These are phyloP conservation scores for Platycercus adscitus DNA, from an alignment of 2,113 vertebrate genomes.

Conservation along the genomic window DNA sequence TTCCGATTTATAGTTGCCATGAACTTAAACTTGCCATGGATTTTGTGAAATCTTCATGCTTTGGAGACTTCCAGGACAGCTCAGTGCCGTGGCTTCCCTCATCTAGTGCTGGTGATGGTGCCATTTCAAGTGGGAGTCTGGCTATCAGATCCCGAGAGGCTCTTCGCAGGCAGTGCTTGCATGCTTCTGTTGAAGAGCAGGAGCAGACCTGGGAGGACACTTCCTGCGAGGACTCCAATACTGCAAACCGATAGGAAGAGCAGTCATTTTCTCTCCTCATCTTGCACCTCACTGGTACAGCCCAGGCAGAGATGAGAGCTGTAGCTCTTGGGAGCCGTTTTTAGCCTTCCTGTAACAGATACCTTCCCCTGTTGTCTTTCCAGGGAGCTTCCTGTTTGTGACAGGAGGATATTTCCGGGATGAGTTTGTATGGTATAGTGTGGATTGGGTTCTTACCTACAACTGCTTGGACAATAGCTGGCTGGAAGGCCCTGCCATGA, in stretches of 20 bases:
- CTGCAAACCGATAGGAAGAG: not conserved
- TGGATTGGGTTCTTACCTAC: slow-evolving; percentile 88
- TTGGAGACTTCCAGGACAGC: not conserved
- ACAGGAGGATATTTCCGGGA: slow-evolving; percentile 88
- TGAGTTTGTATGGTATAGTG: slow-evolving; percentile 85
- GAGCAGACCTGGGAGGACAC: not conserved
- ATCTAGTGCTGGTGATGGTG: not conserved
- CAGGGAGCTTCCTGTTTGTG: slow-evolving; percentile 79
- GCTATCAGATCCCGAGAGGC: not conserved
- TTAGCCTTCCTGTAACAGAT: not conserved
- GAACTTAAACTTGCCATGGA: not conserved
- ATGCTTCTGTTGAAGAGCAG: not conserved
- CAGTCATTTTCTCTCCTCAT: not conserved
- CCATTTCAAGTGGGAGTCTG: not conserved
- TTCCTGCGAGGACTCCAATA: not conserved
- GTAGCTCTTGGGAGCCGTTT: not conserved
- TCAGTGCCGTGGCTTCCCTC: not conserved
- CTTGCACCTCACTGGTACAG: not conserved
- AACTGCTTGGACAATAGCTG: slow-evolving; percentile 79
- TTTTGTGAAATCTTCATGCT: not conserved
- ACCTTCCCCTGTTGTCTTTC: not conserved
- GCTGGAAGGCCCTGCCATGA: slow-evolving; percentile 84
- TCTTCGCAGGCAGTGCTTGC: not conserved
- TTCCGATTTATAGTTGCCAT: not conserved
- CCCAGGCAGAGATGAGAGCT: not conserved